Evolutionary conservation across 2,113 vertebrate genomes (phyloP), one percentile per base, ranked within the genome.

Genomic region (Pseudorhombus dupliciocellatus): DNA sequence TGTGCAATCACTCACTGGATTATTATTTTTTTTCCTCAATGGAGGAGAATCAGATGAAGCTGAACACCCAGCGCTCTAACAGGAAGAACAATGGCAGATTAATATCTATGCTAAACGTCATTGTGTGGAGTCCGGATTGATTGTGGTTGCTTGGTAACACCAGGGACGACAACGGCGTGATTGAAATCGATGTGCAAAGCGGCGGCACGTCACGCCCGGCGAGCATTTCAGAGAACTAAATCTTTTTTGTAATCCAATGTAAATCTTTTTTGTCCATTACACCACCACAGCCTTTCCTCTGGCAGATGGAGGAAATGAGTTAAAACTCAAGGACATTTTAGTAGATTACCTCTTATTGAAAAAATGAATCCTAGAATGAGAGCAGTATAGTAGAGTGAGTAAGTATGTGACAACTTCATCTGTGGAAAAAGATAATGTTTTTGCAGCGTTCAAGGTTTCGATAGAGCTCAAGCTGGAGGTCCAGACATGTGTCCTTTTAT

Each of bases 71-170:
- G 26, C 30, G 58, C 34, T 70, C 70, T 14, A 51, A 58, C 66
- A 62, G 59, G 68, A 22, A 26, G 59, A 76, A 67, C 37, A 55
- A 70, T 9, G 48, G 46, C 55, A 31, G 66, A 48, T 22, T 40
- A 44, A 64, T 42, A 54, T 84, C 69, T 76, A 67, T 51, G 63
- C 66, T 22, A 80, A 79, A 54, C 54, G 44, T 69, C 70, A 67
- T 61, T 58, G 73, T 60, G 34, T 37, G 34, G 63, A 52, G 66
- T 68, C 51, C 58, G 40, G 37, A 54, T 70, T 70, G 65, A 76
- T 51, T 48, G 57, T 21, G 66, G 84, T 88, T 84, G 81, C 87
- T 51, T 75, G 61, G 81, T 53, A 84, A 86, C 84, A 81, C 55
- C 74, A 48, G 57, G 51, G 42, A 73, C 54, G 12, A 61, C 65